Conservation (phyloP, 2,888 invertebrate species). For the Kryphioiulus occultus region DNA sequence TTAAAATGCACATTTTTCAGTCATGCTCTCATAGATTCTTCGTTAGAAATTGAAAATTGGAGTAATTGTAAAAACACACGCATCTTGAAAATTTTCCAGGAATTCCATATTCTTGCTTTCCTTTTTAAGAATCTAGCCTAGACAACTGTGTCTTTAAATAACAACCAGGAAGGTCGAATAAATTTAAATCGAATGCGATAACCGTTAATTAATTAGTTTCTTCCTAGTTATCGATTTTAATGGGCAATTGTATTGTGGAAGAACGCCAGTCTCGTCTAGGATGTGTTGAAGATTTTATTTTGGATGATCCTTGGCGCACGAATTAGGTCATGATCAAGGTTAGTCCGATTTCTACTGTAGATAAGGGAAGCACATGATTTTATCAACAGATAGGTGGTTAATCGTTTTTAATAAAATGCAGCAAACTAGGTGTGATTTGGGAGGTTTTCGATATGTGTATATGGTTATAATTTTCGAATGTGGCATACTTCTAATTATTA, state of each 20-base stretch:
- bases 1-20: not conserved
- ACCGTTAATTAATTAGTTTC: not conserved
- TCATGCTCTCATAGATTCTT: not conserved
- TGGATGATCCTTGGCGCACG: not conserved
- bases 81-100: not conserved
- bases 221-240: not conserved
- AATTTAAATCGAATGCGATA: not conserved
- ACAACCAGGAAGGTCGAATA: not conserved
- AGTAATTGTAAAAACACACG: too few species aligned
- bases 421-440: not conserved
- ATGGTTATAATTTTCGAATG: too few species aligned
- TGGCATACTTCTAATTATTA: not conserved
- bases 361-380: too few species aligned
- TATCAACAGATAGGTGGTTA: not conserved
- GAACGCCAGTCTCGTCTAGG: not conserved
- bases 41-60: not conserved
- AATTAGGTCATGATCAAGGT: not conserved
- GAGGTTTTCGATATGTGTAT: too few species aligned
- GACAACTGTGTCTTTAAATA: not conserved
- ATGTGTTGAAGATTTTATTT: not conserved
- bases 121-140: not conserved
- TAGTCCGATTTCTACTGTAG: not conserved
- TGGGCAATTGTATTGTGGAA: not conserved
- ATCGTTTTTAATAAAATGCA: not conserved
- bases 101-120: not conserved